A percentile compares a stretch with the other conserved stretches of the same genome.
Conservation (phyloP, 2,113 vertebrate species). For the Trematomus loennbergii region DNA sequence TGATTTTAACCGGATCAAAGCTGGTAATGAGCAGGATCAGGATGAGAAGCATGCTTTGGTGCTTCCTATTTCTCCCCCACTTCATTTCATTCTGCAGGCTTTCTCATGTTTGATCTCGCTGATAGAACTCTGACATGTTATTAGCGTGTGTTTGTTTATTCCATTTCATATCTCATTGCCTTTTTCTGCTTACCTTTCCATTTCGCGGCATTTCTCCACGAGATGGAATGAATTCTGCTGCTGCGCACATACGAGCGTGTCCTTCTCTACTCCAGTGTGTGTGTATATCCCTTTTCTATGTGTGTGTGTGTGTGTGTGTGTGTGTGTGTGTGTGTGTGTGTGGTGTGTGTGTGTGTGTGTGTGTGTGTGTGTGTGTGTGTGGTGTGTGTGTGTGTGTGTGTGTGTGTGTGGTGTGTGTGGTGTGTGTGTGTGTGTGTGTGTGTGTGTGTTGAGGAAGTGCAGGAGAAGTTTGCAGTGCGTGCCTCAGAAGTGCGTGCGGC, state of each 20-base stretch:
- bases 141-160: constrained; percentile 46
- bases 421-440: too few relatives aligned
- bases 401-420: not conserved
- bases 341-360: not conserved
- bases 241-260: not conserved
- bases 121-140: constrained; percentile 33
- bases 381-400: not conserved
- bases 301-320: constrained; percentile 5
- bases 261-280: constrained; percentile 28
- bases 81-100: constrained; percentile 30
- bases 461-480: constrained; percentile 67
- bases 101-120: constrained; percentile 51
- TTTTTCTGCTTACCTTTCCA: constrained; percentile 65
- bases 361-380: constrained; percentile 7
- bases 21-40: not conserved
- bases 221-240: constrained; percentile 61
- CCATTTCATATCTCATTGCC: constrained; percentile 38
- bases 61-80: not conserved
- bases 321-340: constrained; percentile 9
- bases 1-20: not conserved
- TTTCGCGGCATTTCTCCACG: constrained; percentile 14
- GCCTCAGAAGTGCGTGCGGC: constrained; percentile 60
- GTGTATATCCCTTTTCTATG: too few relatives aligned
- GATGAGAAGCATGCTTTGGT: not conserved
- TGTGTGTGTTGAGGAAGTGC: constrained; percentile 41